Evolutionary conservation across 2,113 vertebrate genomes (phyloP).

Genomic region (Coturnix japonica): DNA sequence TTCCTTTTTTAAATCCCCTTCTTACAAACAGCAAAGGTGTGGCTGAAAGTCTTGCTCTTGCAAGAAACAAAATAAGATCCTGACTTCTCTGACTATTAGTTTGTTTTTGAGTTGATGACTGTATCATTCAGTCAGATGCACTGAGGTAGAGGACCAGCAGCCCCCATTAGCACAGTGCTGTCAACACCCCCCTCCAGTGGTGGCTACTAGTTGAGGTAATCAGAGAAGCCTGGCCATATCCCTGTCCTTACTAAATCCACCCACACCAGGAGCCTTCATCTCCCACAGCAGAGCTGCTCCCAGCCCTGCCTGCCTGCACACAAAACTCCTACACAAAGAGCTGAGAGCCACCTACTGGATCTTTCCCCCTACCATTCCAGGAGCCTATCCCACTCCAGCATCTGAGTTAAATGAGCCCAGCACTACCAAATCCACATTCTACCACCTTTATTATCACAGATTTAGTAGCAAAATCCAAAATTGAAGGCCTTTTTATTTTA

Average conservation of each 20-base stretch:
- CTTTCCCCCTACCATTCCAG: accelerated
- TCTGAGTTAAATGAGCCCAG: not conserved
- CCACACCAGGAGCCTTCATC: accelerated
- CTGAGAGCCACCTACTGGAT: not conserved
- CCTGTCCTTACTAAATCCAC: not conserved
- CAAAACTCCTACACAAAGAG: accelerated
- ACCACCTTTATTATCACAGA: not conserved
- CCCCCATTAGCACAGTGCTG: not conserved
- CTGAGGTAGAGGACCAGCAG: not conserved
- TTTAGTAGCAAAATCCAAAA: not conserved
- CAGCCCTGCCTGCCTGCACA: accelerated
- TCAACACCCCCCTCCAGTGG: not conserved
- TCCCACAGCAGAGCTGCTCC: not conserved
- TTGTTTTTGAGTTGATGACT: not conserved
- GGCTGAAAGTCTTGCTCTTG: not conserved
- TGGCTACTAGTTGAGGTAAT: not conserved
- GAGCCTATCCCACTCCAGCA: too few species aligned
- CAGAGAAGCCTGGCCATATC: not conserved
- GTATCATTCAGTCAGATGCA: not conserved
- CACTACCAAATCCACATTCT: not conserved
- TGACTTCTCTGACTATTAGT: not conserved
- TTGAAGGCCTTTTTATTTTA: not conserved
- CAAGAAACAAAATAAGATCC: not conserved
- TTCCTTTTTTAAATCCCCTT: not conserved
- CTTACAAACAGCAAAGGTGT: not conserved